Conservation (phyloP, 2,888 invertebrate species). For the Lutraria lutraria region DNA sequence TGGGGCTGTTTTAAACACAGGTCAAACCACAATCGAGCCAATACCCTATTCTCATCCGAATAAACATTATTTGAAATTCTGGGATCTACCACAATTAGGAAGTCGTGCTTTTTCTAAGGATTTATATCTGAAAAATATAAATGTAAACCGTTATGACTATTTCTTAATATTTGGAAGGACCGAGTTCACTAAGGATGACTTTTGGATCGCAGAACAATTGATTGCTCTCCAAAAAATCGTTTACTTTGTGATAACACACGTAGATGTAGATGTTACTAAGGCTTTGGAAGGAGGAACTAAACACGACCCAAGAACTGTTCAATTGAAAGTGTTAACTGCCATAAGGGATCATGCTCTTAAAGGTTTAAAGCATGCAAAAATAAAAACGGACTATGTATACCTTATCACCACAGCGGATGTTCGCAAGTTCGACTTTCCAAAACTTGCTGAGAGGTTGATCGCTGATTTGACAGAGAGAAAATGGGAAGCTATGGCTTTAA, state of each 20-base stretch:
- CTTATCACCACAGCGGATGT: constrained; percentile 55
- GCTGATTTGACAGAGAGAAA: constrained; percentile 56
- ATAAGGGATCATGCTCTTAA: constrained; percentile 36
- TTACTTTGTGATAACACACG: constrained; percentile 59
- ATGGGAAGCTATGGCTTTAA: constrained; percentile 65
- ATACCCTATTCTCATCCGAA: constrained; percentile 70
- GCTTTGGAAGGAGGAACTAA: constrained; percentile 42
- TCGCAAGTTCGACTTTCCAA: constrained; percentile 63
- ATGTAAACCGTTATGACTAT: constrained; percentile 62
- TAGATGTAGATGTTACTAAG: constrained; percentile 43
- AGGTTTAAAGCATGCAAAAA: constrained; percentile 51
- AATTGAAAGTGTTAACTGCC: constrained; percentile 48
- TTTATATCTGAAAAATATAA: constrained; percentile 55
- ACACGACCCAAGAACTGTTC: constrained; percentile 46
- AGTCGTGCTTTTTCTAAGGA: constrained; percentile 63
- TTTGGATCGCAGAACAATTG: constrained; percentile 65
- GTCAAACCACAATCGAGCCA: constrained; percentile 64
- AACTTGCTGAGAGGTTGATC: constrained; percentile 57
- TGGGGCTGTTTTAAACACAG: constrained; percentile 63
- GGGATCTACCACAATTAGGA: constrained; percentile 69
- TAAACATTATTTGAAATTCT: constrained; percentile 67
- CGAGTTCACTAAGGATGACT: constrained; percentile 59
- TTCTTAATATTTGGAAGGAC: constrained; percentile 62
- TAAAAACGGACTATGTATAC: constrained; percentile 57
- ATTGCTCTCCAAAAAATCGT: constrained; percentile 45